These are phyloP conservation scores for Anhinga rufa DNA, from an alignment of 2,113 vertebrate genomes.

Conservation along the genomic window DNA sequence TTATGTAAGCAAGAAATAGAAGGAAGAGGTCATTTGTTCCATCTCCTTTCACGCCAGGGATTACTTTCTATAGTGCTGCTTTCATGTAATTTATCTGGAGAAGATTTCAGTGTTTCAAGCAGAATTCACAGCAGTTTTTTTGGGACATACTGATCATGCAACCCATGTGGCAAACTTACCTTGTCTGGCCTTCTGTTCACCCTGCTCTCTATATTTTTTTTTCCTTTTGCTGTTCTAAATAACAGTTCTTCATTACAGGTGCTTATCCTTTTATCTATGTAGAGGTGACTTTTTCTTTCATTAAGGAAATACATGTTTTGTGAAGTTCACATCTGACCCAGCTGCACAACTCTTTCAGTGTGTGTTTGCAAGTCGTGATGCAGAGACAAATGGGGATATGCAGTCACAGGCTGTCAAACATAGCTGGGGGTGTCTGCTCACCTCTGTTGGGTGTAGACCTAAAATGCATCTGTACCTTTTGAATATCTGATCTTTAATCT, in stretches of 20 bases:
- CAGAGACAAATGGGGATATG: not conserved
- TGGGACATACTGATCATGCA: not conserved
- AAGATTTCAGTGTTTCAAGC: not conserved
- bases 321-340: not conserved
- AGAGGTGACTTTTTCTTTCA: not conserved
- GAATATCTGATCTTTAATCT: not conserved
- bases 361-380: not conserved
- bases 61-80: not conserved
- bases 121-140: rapidly evolving
- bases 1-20: not conserved
- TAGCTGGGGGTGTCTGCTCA: not conserved
- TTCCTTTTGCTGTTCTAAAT: not conserved
- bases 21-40: not conserved
- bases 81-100: not conserved
- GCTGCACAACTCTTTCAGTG: rapidly evolving
- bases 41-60: not conserved
- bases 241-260: rapidly evolving
- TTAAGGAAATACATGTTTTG: not conserved
- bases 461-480: rapidly evolving
- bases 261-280: not conserved
- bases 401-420: not conserved
- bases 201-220: not conserved
- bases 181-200: not conserved
- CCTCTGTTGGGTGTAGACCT: not conserved
- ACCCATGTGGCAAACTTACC: not conserved